Conservation (phyloP, 2,113 vertebrate species). For the Hoplias malabaricus region DNA sequence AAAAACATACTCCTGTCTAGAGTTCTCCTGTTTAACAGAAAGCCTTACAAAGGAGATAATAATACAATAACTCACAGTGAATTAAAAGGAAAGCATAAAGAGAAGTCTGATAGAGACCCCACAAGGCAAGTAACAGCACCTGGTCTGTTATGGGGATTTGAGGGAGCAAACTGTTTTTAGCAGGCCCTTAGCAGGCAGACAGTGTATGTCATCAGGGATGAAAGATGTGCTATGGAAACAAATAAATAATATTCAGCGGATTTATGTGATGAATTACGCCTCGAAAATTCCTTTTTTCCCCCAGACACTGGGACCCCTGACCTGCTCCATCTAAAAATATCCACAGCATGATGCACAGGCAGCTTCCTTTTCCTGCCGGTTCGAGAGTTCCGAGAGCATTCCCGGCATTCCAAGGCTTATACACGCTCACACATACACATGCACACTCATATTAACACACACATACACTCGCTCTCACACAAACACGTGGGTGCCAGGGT, state of each 20-base stretch:
- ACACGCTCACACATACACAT: conserved; percentile 10
- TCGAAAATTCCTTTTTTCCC: conserved; percentile 66
- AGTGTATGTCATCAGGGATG: neutral
- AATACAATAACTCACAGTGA: conserved; percentile 14
- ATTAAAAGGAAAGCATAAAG: conserved; percentile 2
- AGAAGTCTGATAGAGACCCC: neutral
- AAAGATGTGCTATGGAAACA: neutral
- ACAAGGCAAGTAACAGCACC: neutral
- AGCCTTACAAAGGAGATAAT: neutral
- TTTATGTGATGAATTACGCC: conserved; percentile 58
- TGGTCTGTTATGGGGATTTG: neutral
- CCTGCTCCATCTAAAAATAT: conserved; percentile 78
- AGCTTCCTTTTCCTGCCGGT: conserved; percentile 73
- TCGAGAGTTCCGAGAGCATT: conserved; percentile 56
- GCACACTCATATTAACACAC: conserved; percentile 7
- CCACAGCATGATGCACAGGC: conserved; percentile 61
- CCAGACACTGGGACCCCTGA: conserved; percentile 62
- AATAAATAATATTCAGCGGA: conserved; percentile 52
- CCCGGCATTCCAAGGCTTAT: conserved; percentile 54
- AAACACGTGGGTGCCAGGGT: conserved; percentile 1
- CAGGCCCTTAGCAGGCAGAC: conserved; percentile 22
- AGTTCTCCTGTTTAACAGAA: neutral
- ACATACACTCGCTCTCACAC: conserved; percentile 13
- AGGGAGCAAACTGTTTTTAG: conserved; percentile 5
- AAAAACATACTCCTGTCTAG: neutral